phyloP scores from a whole-genome alignment of 2,113 vertebrate species.

The Isichthys henryi region DNA sequence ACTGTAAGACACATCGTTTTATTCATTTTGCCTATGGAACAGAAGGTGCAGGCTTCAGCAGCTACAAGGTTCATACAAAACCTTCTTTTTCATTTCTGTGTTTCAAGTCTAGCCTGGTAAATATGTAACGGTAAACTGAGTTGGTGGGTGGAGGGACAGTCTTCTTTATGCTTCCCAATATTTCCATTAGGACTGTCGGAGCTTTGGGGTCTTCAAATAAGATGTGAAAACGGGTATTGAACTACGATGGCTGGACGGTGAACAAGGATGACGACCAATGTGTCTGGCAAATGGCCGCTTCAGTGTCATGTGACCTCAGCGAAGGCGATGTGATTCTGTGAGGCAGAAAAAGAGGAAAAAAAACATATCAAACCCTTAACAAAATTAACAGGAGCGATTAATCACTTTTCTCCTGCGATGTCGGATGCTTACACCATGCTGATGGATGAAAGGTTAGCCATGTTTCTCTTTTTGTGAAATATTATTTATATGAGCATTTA shows the following conservation, averaged over 20 bases:
- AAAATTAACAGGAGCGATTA: neutral
- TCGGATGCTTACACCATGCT: slow-evolving; percentile 27
- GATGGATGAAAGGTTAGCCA: slow-evolving; percentile 19
- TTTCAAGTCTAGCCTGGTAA: neutral
- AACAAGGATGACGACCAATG: slow-evolving; percentile 92
- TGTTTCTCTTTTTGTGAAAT: neutral
- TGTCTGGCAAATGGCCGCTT: slow-evolving; percentile 72
- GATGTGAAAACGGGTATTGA: slow-evolving; percentile 46
- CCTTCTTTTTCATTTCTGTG: neutral
- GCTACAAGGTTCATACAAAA: neutral
- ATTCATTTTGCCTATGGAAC: neutral
- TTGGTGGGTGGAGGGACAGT: neutral
- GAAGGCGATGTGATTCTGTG: slow-evolving; percentile 95
- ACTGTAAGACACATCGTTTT: neutral
- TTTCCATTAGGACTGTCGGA: slow-evolving; percentile 1
- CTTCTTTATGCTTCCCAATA: neutral
- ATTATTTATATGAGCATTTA: neutral
- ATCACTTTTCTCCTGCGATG: neutral
- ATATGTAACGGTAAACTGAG: neutral
- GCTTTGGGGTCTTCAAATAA: slow-evolving; percentile 12
- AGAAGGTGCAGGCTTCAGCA: slow-evolving; percentile 2
- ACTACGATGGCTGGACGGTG: slow-evolving; percentile 72
- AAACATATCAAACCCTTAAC: neutral
- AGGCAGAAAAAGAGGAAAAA: slow-evolving; percentile 28
- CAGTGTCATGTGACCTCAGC: slow-evolving; percentile 98